Evolutionary conservation across 1,140 invertebrate genomes (phyloP).

Genomic region (Eulimnadia texana): DNA sequence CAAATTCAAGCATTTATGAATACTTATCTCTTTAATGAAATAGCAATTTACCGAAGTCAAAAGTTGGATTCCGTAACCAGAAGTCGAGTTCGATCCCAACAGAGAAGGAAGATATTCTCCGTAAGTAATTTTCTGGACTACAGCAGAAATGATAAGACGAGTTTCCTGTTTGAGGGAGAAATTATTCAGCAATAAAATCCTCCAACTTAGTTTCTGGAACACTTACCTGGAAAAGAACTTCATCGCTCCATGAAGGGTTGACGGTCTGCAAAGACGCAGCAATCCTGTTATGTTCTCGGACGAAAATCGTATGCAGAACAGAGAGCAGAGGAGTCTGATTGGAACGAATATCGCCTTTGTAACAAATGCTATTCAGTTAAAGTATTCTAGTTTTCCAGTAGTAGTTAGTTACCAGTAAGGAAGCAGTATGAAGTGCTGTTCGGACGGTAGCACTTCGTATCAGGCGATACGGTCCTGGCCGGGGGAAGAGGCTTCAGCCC

Average conservation of each 20-base stretch:
- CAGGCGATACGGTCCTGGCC: constrained; percentile 34
- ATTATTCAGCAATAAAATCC: no score
- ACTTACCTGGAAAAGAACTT: constrained; percentile 59
- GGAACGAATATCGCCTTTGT: constrained; percentile 59
- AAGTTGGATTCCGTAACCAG: no score
- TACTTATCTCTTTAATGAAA: no score
- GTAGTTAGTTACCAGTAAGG: background rate
- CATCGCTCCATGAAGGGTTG: constrained; percentile 79
- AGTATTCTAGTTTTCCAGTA: no score
- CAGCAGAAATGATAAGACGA: no score
- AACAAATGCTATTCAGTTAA: constrained; percentile 31
- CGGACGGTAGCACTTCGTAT: constrained; percentile 34
- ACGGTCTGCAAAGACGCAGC: constrained; percentile 50
- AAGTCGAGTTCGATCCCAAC: constrained; percentile 31
- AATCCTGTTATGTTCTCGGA: constrained; percentile 85
- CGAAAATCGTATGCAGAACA: constrained; percentile 62
- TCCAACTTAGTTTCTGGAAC: constrained; percentile 43
- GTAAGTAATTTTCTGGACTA: no score
- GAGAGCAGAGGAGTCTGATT: constrained; percentile 77
- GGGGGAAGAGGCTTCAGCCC: constrained; percentile 37
- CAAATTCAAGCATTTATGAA: no score
- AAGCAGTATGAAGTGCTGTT: background rate
- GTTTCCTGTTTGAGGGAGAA: no score
- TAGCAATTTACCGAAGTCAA: no score
- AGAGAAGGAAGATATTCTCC: constrained; percentile 57